Evolutionary conservation across 1,140 invertebrate genomes (phyloP).

Genomic region (Bombus superbus): DNA sequence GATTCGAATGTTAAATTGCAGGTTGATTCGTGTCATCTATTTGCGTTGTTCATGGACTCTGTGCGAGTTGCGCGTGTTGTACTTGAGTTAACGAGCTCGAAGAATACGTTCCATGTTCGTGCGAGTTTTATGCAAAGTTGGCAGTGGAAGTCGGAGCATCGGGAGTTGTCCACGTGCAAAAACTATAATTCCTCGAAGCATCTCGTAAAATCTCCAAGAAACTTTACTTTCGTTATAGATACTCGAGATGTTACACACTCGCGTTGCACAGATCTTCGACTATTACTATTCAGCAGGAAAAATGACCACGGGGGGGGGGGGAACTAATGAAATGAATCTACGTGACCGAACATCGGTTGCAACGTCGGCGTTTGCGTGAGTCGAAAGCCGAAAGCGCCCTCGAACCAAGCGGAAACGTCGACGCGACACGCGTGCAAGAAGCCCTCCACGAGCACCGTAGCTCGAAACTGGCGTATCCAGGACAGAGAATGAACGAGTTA

Average conservation of each 20-base stretch:
- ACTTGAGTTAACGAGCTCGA: no score
- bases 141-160: no score
- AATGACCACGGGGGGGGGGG: constrained; percentile 52
- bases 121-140: no score
- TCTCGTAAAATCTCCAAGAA: no score
- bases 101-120: no score
- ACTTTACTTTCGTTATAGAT: neutral
- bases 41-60: no score
- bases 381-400: constrained; percentile 36
- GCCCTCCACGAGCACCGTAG: no score
- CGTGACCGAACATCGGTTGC: constrained; percentile 58
- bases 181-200: neutral
- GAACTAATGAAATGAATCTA: constrained; percentile 63
- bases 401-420: neutral
- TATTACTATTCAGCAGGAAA: constrained; percentile 5
- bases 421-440: neutral
- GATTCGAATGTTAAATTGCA: no score
- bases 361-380: constrained; percentile 58
- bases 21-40: no score
- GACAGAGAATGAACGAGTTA: constrained; percentile 42
- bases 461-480: neutral
- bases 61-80: no score
- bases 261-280: neutral
- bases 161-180: no score
- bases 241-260: neutral